Evolutionary conservation across 2,113 vertebrate species (phyloP).

Genomic region (Cnemophilus loriae): DNA sequence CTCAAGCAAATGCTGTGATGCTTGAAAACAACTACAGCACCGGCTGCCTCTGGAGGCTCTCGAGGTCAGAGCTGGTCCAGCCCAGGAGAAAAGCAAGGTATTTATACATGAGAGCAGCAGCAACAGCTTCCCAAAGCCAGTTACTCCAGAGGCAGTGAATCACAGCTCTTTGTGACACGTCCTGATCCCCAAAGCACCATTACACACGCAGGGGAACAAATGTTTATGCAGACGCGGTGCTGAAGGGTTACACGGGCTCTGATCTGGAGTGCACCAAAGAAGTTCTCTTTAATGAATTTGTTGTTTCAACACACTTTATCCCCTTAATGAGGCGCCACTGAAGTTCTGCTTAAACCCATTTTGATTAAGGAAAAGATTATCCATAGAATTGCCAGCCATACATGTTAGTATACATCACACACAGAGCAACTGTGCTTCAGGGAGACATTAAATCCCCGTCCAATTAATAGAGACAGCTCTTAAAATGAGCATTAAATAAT

Average conservation of each 20-base stretch:
- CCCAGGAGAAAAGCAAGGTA: background rate
- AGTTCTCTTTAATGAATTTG: background rate
- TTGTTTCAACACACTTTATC: background rate
- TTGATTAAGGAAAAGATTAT: background rate
- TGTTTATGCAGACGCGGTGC: background rate
- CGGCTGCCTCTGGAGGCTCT: background rate
- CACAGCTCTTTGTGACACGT: background rate
- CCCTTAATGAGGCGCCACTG: background rate
- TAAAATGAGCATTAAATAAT: constrained; percentile 51
- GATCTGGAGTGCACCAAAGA: background rate
- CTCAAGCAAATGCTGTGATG: background rate
- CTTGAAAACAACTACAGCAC: background rate
- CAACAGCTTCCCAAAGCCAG: background rate
- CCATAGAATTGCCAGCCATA: background rate
- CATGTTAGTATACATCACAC: background rate
- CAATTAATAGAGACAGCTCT: constrained; percentile 30
- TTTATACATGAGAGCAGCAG: background rate
- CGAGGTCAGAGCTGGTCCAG: background rate
- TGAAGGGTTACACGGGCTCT: background rate
- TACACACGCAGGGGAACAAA: background rate
- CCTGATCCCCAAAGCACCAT: background rate
- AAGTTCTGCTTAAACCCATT: background rate
- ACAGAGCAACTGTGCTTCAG: background rate
- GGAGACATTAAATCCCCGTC: constrained; percentile 31
- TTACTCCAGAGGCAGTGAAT: background rate